Conservation (phyloP, 92 coral and sea anemone species). For the Diadumene lineata region DNA sequence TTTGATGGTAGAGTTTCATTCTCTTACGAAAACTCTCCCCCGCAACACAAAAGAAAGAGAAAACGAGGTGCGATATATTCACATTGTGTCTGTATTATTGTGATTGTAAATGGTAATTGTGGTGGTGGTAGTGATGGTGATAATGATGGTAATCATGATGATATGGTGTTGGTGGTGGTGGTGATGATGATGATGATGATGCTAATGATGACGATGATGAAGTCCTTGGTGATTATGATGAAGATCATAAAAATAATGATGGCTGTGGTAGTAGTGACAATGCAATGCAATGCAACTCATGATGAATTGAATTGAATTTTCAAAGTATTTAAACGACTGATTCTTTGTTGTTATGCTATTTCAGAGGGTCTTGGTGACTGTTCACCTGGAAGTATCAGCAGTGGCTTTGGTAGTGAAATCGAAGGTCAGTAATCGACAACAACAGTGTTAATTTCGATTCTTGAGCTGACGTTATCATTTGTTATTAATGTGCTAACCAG, state of each 20-base stretch:
- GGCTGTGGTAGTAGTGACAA: not conserved
- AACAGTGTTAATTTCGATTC: not conserved
- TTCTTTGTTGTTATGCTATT: too few relatives aligned
- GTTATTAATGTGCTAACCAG: too few relatives aligned
- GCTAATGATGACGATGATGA: not conserved
- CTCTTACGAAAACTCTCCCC: slow-evolving; percentile 63
- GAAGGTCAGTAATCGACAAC: slow-evolving; percentile 34
- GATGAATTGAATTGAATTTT: not conserved
- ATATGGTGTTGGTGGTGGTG: not conserved
- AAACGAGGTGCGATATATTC: slow-evolving; percentile 55
- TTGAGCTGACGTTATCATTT: not conserved
- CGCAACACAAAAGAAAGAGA: slow-evolving; percentile 67
- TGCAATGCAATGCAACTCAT: not conserved
- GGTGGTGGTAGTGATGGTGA: not conserved
- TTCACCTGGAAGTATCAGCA: slow-evolving; percentile 67
- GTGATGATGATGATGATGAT: not conserved
- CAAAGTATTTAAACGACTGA: not conserved
- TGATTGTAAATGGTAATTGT: not conserved
- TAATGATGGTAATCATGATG: not conserved
- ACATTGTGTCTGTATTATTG: too few relatives aligned
- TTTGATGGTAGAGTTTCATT: slow-evolving; percentile 42
- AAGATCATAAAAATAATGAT: not conserved
- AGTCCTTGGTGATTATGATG: not conserved
- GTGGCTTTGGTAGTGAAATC: slow-evolving; percentile 71
- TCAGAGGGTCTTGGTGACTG: slow-evolving; percentile 41